Base-by-base conservation (phyloP, 2,888 invertebrate species). In the Microplitis deprimator region DNA sequence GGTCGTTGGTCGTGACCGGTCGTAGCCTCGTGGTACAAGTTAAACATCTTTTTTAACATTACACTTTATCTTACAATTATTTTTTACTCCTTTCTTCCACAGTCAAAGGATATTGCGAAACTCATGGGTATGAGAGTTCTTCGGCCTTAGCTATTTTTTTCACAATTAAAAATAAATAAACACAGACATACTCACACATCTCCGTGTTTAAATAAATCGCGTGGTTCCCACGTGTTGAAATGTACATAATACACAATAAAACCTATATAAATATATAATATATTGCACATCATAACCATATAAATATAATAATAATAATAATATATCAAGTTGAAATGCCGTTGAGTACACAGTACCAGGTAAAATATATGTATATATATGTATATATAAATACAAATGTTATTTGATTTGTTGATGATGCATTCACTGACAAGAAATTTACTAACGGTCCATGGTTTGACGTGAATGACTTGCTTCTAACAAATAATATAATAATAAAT, bases 151-250 rank as follows among this genome's bases (percentile, higher is more conserved):
- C 29, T 29, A 29, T 29, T 29, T 29, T 29, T 29, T 29, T 29
- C 29, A 29, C 29, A 29, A 29, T 29, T 29, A 29, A 29, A 29
- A 29, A 29, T 29, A 20, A 20, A 20, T 20, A 29, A 29, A 29
- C 29, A 29, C 29, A 29, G 29, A 29, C 29, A 29, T 4, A 29
- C 29, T 29, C 29, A 29, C 29, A 29, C 29, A 29, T 29, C 3
- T 29, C 29, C 29, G 29, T 29, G 29, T 29, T 29, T 29, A 29
- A 29, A 29, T 29, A 29, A 29, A 29, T 29, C 29, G 29, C 29
- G 29, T 20, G 40, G 5, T 77, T 74, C 64, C 73, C 77, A 74
- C 73, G 73, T 77, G 73, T 41, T 64, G 40, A 73, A 73, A 59
- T 59, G 59, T 29, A 29, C 38, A 65, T n/a, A 73, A 73, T 59